Base-by-base conservation (phyloP, 2,888 invertebrate species). In the Acrobasis consociella region DNA sequence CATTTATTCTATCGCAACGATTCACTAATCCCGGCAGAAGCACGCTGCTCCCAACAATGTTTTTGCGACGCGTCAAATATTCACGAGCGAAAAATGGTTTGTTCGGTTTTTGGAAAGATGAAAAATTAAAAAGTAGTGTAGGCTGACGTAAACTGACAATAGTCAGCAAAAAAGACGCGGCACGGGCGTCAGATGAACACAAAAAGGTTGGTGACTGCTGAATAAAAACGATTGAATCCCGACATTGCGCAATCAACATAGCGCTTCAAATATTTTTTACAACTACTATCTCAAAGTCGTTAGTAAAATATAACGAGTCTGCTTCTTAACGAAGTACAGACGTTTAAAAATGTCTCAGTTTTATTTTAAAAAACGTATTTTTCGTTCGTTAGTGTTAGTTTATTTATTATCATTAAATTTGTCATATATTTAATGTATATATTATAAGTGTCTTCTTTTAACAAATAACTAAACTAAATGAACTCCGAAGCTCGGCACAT, bases 111-210 rank as follows among this genome's bases (percentile, higher is more conserved):
- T 60, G 52, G 37, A 61, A 68, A 68, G 70, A 68, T 69, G 69
- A 66, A 70, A 69, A 70, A 72, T 76, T 69, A 75, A 76, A 76
- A 72, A 68, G 68, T 66, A 72, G 66, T 77, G 75, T 65, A 66
- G 60, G 55, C 64, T 58, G 67, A 64, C 63, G 58, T 63, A 61
- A 67, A 68, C 64, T 69, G 69, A 70, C 70, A 69, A 64, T 63
- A 62, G 56, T 46, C 65, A 62, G 61, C 67, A 73, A 77, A 77
- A 77, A 77, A 53, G 62, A 60, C 66, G 66, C 67, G 67, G 69
- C 69, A 67, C 62, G 63, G 64, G 64, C 64, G 65, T 67, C 50
- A 56, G 46, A 49, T 49, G 16, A 55, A 17, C 61, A 56, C 59
- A 58, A 66, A 65, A 62, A 60, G 60, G 16, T 58, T 56, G 11